Conservation (phyloP, 2,797 vertebrate genomes). For the Oreochromis grahami region DNA sequence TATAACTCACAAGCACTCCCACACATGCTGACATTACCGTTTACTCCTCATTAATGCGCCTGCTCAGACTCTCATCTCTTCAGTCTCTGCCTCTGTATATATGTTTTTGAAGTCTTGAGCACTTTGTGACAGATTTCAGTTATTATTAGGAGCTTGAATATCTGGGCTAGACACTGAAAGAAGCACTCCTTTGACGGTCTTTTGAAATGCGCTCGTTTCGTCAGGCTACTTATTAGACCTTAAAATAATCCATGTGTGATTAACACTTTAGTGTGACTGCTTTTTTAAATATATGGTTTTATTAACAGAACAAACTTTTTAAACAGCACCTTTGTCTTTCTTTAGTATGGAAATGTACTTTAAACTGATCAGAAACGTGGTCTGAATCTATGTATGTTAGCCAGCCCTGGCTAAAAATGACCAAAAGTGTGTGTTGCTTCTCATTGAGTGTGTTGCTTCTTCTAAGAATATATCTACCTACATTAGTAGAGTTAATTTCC, state of each 20-base stretch:
- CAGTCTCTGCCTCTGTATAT: background rate
- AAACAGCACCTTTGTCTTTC: background rate
- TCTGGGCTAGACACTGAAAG: background rate
- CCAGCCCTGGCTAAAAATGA: background rate
- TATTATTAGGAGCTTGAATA: constrained; percentile 14
- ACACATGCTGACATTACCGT: background rate
- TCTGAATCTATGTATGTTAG: background rate
- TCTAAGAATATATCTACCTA: background rate
- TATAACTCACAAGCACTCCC: background rate
- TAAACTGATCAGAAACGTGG: background rate
- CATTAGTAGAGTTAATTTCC: background rate
- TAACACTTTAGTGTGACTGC: background rate
- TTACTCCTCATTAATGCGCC: background rate
- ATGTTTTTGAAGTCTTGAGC: background rate
- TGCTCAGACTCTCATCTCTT: background rate
- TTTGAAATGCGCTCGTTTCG: background rate
- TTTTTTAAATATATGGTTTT: background rate
- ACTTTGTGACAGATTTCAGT: background rate
- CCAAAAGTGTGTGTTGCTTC: background rate
- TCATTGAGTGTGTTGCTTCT: background rate
- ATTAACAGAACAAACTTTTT: background rate
- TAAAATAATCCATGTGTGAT: background rate
- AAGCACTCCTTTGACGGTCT: background rate
- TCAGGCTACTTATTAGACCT: background rate
- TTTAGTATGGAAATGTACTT: background rate